Conservation (phyloP, 1,140 invertebrate species). For the Polypedilum pembai region DNA sequence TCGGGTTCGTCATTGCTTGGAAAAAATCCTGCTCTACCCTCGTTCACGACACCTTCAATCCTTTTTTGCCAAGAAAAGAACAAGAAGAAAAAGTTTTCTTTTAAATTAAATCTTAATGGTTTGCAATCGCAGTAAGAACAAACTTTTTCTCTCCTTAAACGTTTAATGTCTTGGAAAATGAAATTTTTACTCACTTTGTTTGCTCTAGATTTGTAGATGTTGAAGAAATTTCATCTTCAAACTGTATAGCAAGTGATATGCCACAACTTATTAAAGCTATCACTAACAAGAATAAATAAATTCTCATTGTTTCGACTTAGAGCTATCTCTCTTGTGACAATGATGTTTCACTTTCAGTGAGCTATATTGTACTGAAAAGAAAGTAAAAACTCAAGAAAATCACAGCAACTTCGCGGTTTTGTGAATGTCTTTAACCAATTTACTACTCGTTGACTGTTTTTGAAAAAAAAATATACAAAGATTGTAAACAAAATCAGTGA, state of each 20-base stretch:
- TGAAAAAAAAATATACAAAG: not conserved
- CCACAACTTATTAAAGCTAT: not conserved
- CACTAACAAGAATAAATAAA: constrained; percentile 26
- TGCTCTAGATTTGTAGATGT: not conserved
- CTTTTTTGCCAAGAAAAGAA: not conserved
- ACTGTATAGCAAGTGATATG: not conserved
- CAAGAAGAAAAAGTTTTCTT: not conserved
- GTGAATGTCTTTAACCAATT: constrained; percentile 18
- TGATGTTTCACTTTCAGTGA: constrained; percentile 27
- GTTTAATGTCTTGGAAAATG: constrained; percentile 26
- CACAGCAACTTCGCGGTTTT: constrained; percentile 1
- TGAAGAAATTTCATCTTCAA: not conserved
- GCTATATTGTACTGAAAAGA: constrained; percentile 1
- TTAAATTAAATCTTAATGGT: not conserved
- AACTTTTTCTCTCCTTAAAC: not conserved
- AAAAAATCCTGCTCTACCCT: constrained; percentile 14
- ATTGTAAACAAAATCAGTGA: not conserved
- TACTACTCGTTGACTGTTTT: not conserved
- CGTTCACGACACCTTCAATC: not conserved
- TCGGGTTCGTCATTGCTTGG: not conserved
- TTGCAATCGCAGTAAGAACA: not conserved
- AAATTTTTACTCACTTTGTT: constrained; percentile 3
- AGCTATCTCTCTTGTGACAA: not conserved
- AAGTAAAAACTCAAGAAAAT: constrained; percentile 7
- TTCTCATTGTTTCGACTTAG: not conserved